A percentile compares a stretch with the other conserved stretches of the same genome.
Evolutionary conservation across 2,113 vertebrate species (phyloP).

Genomic region (Ceyx cyanopectus): DNA sequence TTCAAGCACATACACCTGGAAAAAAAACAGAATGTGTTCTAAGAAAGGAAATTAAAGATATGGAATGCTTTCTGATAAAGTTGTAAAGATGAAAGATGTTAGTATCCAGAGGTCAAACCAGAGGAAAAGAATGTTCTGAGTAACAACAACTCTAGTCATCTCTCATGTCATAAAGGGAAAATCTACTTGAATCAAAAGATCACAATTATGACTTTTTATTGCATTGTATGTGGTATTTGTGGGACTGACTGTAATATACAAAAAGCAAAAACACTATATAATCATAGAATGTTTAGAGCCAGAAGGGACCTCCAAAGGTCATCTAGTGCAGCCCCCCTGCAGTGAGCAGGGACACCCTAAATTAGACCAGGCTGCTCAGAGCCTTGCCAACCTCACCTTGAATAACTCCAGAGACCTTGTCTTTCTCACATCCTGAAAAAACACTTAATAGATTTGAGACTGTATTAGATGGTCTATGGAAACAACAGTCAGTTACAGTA

Average conservation of each 20-base stretch:
- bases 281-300: no score
- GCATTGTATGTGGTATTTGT: background rate
- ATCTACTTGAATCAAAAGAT: background rate
- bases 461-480: background rate
- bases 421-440: background rate
- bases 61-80: background rate
- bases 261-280: background rate
- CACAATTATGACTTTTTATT: background rate
- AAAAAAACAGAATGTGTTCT: background rate
- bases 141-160: background rate
- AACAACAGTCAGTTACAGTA: background rate
- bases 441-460: background rate
- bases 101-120: background rate
- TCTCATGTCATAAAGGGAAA: background rate
- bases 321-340: no score
- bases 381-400: no score
- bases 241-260: background rate
- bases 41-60: background rate
- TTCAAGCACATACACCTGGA: background rate
- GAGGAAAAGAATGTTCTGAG: background rate
- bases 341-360: no score
- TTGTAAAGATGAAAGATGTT: background rate
- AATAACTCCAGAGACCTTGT: background rate
- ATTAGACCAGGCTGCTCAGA: no score
- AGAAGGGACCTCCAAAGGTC: no score